Evolutionary conservation across 2,888 invertebrate genomes (phyloP), one percentile per base, ranked within the genome.

Genomic region (Camptogramma bilineatum): DNA sequence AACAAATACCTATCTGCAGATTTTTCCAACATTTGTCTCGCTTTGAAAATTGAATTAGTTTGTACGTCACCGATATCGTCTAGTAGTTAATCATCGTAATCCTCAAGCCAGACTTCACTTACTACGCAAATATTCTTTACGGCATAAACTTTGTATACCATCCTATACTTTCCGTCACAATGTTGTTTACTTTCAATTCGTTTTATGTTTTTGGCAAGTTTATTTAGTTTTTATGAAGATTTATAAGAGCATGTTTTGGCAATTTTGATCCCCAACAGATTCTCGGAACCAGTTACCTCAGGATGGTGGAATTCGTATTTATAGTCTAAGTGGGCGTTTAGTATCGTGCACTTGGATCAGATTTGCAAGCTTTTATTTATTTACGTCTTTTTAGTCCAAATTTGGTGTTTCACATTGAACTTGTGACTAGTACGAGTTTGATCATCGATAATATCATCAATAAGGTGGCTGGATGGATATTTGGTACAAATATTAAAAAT

Each of bases 241-340:
- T 55, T 66, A 59, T 66, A 18, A 13, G 9, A 21, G 16, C 31
- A 10, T 13, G 61, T 60, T 64, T 60, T 53, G 39, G 57, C 54
- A 62, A 21, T 52, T 58, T 54, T 46, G 47, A 53, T 61, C 51
- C 44, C 56, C 42, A 39, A 57, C 59, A 47, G 28, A 16, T 65
- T 62, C 65, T 57, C 34, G 50, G 61, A 65, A 69, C 44, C 24
- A 24, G 57, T 64, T 65, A 53, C 57, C 39, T 66, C 59, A 52
- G 52, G 34, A 52, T 58, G 47, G 19, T 46, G 46, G 56, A 52
- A 67, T 66, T 59, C 52, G 50, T 67, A 48, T 54, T 52, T 58
- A 61, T 47, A 34, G 62, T 39, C 55, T 47, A 28, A 52, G 60
- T 65, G 57, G 65, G 62, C 68, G 68, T 53, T 52, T 42, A 19